phyloP scores from a whole-genome alignment of 2,797 vertebrate genomes.

The Periophthalmus magnuspinnatus region DNA sequence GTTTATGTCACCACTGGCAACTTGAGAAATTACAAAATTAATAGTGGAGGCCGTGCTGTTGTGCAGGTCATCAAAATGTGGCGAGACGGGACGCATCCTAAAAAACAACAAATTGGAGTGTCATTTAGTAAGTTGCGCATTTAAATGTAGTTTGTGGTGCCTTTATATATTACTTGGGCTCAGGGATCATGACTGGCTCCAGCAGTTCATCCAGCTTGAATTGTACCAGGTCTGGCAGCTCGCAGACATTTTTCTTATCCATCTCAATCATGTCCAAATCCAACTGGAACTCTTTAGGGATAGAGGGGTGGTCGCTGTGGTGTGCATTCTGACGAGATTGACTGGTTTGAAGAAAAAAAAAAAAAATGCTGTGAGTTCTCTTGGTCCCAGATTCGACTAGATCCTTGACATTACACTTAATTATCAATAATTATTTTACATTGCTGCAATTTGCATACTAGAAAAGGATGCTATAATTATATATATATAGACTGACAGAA shows the following conservation, averaged over 20 bases:
- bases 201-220: conserved; percentile 97
- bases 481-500: no score
- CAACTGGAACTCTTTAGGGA: conserved; percentile 94
- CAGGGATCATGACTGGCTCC: conserved; percentile 94
- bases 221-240: conserved; percentile 95
- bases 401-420: not conserved
- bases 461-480: no score
- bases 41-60: conserved; percentile 97
- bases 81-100: conserved; percentile 91
- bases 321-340: conserved; percentile 90
- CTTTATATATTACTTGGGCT: conserved; percentile 83
- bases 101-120: not conserved
- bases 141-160: not conserved
- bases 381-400: not conserved
- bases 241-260: conserved; percentile 86
- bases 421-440: not conserved
- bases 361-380: conserved; percentile 7
- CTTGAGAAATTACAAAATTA: conserved; percentile 98
- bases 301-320: conserved; percentile 81
- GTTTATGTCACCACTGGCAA: conserved; percentile 94
- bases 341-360: conserved; percentile 65
- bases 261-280: conserved; percentile 97
- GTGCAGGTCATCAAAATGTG: conserved; percentile 95
- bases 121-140: not conserved
- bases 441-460: not conserved